These are phyloP conservation scores for Neomonachus schauinslandi DNA, from an alignment of 2,113 vertebrate genomes.

Conservation along the genomic window DNA sequence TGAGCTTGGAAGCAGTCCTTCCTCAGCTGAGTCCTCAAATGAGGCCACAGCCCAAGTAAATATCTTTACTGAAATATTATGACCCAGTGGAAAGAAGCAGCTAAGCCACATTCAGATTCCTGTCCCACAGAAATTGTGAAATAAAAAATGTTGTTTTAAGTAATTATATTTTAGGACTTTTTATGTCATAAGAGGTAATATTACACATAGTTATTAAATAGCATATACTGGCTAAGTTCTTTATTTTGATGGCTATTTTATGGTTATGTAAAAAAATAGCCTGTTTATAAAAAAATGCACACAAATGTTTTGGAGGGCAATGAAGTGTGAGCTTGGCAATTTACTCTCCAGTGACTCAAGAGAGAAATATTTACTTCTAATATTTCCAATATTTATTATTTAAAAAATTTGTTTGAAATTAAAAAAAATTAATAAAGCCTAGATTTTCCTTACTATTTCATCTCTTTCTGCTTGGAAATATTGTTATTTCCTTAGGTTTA, in stretches of 20 bases:
- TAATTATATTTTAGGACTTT: not conserved
- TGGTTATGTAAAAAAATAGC: not conserved
- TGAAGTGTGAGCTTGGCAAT: not conserved
- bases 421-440: not conserved
- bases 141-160: not conserved
- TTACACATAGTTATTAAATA: not conserved
- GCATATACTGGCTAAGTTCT: not conserved
- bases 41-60: not conserved
- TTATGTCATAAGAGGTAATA: not conserved
- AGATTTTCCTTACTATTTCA: not conserved
- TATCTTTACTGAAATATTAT: not conserved
- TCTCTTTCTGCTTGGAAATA: not conserved
- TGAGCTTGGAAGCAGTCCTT: not conserved
- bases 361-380: not conserved
- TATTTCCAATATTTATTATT: not conserved
- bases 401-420: not conserved
- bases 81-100: not conserved
- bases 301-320: not conserved
- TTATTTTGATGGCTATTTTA: not conserved
- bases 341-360: not conserved
- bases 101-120: not conserved
- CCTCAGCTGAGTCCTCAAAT: not conserved
- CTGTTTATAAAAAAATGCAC: not conserved
- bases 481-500: not conserved
- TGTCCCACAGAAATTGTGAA: not conserved